Evolutionary conservation across 2,113 vertebrate genomes (phyloP), one percentile per base, ranked within the genome.

Genomic region (Synchiropus splendidus): DNA sequence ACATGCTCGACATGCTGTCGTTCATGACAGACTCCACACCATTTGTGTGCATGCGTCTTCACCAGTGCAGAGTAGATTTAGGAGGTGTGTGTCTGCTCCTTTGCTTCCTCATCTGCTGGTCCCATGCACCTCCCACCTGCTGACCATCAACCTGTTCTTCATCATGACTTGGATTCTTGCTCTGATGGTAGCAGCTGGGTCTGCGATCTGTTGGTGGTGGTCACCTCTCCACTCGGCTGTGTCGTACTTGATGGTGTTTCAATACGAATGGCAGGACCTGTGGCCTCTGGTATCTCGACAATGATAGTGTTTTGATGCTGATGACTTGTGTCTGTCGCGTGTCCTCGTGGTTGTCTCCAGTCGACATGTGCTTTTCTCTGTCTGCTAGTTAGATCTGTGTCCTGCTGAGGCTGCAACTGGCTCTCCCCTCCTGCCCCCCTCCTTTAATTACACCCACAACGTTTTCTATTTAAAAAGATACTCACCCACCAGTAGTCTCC

Each of bases 301-400:
- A 27, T 27, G 4, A 8, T 27, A 8, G 21, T 27, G 21, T 27
- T 27, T 27, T 27, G 4, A 27, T 27, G 21, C 21, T 27, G 21
- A 27, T 27, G 21, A 27, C 21, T 27, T 27, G 21, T 63, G 59
- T 75, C 47, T 39, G 6, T 43, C 45, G n/a, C n/a, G n/a, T n/a
- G n/a, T n/a, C n/a, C n/a, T n/a, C n/a, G n/a, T n/a, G n/a, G 70
- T 41, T 63, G 60, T 64, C 9, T 27, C 34, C 53, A 15, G 42
- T 55, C 49, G 58, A 58, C 48, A 52, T 70, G 39, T 75, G 64
- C 70, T 69, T 70, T 61, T 72, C 39, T 59, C 49, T 74, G 64
- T 77, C 32, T 73, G 62, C 60, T 69, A 71, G 61, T 75, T 58
- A 61, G 49, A 69, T 76, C 54, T 76, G 41, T 81, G 50, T 75